Conservation (phyloP, 2,888 invertebrate species). For the Nasonovia ribisnigri region DNA sequence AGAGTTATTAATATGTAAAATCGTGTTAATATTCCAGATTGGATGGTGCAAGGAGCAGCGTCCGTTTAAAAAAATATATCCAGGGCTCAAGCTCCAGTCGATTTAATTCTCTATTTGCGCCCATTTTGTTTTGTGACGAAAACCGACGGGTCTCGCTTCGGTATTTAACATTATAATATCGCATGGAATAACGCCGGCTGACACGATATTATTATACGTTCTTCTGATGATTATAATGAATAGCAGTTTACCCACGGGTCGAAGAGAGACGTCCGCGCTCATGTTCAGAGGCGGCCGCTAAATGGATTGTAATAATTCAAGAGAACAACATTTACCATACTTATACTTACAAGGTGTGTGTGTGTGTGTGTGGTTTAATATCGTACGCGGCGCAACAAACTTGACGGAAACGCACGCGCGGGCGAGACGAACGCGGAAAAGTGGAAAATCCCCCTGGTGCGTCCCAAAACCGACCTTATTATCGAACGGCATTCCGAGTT, state of each 20-base stretch:
- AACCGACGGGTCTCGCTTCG: background rate
- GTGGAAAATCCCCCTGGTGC: background rate
- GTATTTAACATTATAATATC: background rate
- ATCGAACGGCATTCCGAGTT: slow-evolving; percentile 16
- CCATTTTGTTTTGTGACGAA: background rate
- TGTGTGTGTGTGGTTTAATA: slow-evolving; percentile 1
- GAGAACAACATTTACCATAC: slow-evolving; percentile 1
- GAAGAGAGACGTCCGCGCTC: background rate
- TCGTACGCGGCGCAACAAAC: background rate
- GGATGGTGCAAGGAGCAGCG: background rate
- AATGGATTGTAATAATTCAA: slow-evolving; percentile 51
- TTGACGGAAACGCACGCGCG: slow-evolving; percentile 5
- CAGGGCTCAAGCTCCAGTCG: background rate
- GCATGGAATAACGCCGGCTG: background rate
- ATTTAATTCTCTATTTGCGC: background rate
- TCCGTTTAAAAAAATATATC: background rate
- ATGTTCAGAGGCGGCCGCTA: background rate
- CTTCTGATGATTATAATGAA: slow-evolving; percentile 14
- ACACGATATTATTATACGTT: background rate
- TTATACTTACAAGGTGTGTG: background rate
- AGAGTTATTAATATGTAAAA: background rate
- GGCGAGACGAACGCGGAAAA: slow-evolving; percentile 11
- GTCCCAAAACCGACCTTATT: slow-evolving; percentile 10
- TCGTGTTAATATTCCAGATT: background rate
- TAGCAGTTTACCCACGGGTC: background rate